Conservation (phyloP, 2,113 vertebrate species). For the Saimiri boliviensis region DNA sequence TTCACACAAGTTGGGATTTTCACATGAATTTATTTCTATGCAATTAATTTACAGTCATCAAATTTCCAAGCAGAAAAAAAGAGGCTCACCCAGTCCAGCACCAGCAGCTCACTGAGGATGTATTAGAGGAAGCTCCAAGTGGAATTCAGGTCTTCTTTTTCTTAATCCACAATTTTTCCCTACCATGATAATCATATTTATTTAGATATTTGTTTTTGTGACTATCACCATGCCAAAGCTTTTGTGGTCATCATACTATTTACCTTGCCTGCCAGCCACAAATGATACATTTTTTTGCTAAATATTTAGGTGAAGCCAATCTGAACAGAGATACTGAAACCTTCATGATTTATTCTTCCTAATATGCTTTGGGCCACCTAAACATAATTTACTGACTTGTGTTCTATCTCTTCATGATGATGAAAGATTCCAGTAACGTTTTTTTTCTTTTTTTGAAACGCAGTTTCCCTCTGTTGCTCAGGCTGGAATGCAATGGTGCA, state of each 20-base stretch:
- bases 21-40: background rate
- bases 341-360: background rate
- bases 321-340: background rate
- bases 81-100: background rate
- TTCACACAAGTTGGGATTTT: background rate
- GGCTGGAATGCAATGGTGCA: too few species aligned
- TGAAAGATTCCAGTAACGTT: background rate
- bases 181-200: background rate
- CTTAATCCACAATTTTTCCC: background rate
- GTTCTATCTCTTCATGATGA: background rate
- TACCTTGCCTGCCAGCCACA: background rate
- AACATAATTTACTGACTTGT: background rate
- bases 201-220: background rate
- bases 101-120: background rate
- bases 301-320: background rate
- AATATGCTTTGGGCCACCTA: too few species aligned
- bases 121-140: background rate
- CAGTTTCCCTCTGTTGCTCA: too few species aligned
- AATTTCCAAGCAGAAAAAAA: background rate
- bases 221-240: background rate
- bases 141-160: background rate
- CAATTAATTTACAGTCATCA: background rate
- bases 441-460: background rate
- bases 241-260: background rate
- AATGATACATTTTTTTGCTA: background rate